Percentiles rank a stretch among this genome's conserved stretches.
Evolutionary conservation across 2,113 vertebrate species (phyloP).

Genomic region (Puffinus mauretanicus): DNA sequence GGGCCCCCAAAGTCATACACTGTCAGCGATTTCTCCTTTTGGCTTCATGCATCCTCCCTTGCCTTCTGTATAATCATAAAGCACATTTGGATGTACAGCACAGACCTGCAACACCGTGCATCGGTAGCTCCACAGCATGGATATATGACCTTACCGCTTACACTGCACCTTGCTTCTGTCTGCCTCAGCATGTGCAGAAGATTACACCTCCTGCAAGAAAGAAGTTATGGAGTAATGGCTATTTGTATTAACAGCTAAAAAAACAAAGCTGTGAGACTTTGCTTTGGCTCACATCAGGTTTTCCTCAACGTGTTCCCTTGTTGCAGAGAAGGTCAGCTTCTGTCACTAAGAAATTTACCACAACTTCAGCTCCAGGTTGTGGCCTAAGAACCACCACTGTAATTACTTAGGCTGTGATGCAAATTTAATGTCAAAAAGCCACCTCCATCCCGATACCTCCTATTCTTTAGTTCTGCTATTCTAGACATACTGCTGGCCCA

Average conservation of each 20-base stretch:
- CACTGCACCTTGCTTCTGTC: not conserved
- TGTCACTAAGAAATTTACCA: not conserved
- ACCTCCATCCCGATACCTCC: not conserved
- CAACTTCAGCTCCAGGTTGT: not conserved
- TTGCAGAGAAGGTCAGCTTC: not conserved
- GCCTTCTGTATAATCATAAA: not conserved
- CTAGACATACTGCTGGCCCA: not conserved
- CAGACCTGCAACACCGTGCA: not conserved
- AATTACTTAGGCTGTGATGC: not conserved
- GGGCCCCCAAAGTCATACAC: not conserved
- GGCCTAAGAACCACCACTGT: not conserved
- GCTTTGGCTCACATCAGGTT: not conserved
- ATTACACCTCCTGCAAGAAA: not conserved
- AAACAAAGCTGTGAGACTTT: not conserved
- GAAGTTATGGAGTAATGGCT: not conserved
- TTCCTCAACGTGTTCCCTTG: not conserved
- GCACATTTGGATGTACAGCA: not conserved
- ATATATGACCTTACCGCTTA: rapidly evolving
- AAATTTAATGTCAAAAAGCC: not conserved
- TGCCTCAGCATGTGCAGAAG: not conserved
- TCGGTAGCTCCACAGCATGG: not conserved
- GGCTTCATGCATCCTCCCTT: not conserved
- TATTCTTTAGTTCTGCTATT: not conserved
- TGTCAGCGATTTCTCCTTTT: not conserved
- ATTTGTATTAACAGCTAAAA: not conserved